Conservation (phyloP, 1,140 invertebrate species). For the Drosophila pallidifrons region DNA sequence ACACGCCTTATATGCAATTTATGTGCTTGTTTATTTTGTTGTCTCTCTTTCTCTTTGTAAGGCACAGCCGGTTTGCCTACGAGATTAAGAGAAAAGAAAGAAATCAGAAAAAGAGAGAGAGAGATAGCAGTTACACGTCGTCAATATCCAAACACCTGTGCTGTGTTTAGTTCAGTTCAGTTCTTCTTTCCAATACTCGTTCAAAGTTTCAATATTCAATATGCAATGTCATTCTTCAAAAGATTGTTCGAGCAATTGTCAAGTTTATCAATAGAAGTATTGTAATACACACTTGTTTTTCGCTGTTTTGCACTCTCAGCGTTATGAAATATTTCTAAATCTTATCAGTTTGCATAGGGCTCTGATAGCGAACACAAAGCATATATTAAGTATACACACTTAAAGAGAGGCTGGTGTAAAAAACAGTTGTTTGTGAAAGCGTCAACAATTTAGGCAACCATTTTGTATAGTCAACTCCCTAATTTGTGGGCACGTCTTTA, state of each 20-base stretch:
- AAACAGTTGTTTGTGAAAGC: conserved; percentile 30
- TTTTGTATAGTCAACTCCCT: conserved; percentile 6
- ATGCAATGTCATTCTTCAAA: conserved; percentile 43
- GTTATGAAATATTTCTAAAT: conserved; percentile 50
- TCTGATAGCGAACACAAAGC: conserved; percentile 35
- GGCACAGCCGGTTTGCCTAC: conserved; percentile 52
- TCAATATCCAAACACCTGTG: conserved; percentile 5
- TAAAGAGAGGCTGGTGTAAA: conserved; percentile 19
- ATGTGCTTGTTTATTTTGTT: conserved; percentile 55
- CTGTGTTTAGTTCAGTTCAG: neutral
- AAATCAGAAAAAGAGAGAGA: conserved; percentile 11
- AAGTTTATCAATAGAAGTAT: conserved; percentile 41
- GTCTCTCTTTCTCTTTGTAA: conserved; percentile 27
- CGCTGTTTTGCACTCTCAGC: conserved; percentile 25
- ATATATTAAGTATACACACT: conserved; percentile 6
- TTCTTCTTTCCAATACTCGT: conserved; percentile 30
- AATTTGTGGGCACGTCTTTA: conserved; percentile 21
- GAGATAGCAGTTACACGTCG: conserved; percentile 30
- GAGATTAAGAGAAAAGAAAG: conserved; percentile 20
- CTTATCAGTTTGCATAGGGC: conserved; percentile 53
- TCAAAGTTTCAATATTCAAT: conserved; percentile 55
- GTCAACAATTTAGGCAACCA: conserved; percentile 7
- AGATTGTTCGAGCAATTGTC: conserved; percentile 66
- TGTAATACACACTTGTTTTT: conserved; percentile 26
- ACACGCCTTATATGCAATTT: conserved; percentile 69